phyloP scores from a whole-genome alignment of 1,140 invertebrate species.

The Bombus fervidus region DNA sequence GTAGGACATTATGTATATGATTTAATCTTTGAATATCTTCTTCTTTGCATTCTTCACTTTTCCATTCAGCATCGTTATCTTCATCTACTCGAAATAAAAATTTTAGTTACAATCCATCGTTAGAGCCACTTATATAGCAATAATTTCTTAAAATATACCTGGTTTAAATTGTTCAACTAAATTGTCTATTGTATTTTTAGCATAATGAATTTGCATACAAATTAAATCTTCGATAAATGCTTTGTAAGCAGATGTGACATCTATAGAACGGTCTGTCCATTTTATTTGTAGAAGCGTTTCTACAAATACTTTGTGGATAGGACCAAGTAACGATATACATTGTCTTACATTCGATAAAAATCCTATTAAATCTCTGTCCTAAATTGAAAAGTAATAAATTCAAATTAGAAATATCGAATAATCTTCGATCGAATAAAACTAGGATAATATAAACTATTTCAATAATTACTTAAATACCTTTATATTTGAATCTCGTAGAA shows the following conservation, averaged over 20 bases:
- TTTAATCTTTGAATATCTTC: slow-evolving; percentile 80
- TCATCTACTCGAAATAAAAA: slow-evolving; percentile 58
- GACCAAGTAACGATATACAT: slow-evolving; percentile 84
- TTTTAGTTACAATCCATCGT: slow-evolving; percentile 33
- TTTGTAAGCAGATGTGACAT: slow-evolving; percentile 83
- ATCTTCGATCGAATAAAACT: background rate
- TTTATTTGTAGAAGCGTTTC: slow-evolving; percentile 85
- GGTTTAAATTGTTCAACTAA: slow-evolving; percentile 84
- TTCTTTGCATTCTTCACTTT: slow-evolving; percentile 76
- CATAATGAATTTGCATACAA: slow-evolving; percentile 85
- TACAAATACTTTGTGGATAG: slow-evolving; percentile 84
- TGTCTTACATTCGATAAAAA: slow-evolving; percentile 83
- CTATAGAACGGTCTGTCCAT: slow-evolving; percentile 82
- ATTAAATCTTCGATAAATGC: slow-evolving; percentile 86
- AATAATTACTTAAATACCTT: slow-evolving; percentile 63
- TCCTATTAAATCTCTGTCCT: slow-evolving; percentile 84
- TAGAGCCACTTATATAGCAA: slow-evolving; percentile 36
- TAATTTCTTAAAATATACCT: slow-evolving; percentile 67
- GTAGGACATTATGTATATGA: slow-evolving; percentile 84
- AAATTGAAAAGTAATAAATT: slow-evolving; percentile 53
- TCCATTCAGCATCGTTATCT: slow-evolving; percentile 77
- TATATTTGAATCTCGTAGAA: slow-evolving; percentile 75
- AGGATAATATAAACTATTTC: background rate
- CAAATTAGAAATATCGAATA: background rate
- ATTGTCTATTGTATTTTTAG: slow-evolving; percentile 84